Base-by-base conservation (phyloP, 2,113 vertebrate genomes). In the Eretmochelys imbricata region DNA sequence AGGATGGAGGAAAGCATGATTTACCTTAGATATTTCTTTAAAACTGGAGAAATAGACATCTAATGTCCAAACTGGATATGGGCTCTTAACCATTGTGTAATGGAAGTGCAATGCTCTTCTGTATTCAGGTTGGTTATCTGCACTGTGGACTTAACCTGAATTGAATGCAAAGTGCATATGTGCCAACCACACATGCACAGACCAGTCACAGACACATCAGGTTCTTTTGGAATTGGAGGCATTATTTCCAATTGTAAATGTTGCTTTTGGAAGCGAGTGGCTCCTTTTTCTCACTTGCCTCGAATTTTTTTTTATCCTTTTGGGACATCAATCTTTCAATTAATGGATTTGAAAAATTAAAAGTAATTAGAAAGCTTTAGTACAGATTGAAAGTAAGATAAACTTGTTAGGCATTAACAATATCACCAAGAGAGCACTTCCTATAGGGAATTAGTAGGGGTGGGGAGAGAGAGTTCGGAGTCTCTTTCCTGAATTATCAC, bases 311-410 rank as follows among this genome's bases (percentile, higher is more conserved):
- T 94, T 94, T 92, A 82, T 80, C 20, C 80, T 93, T 95, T 84
- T 72, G 80, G 91, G 76, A 49, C 50, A 79, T 95, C 89, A 87
- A 5, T 90, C 78, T 92, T 95, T 89, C 55, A 88, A 94, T 89
- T 82, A 94, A 89, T 89, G 82, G 59, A 93, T 94, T 95, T 93
- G 86, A 94, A 96, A 97, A 91, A 96, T 90, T 93, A 91, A 93
- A 96, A 95, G 62, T 85, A 89, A 93, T 96, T 97, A 94, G 72
- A 89, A 97, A 94, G 85, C 89, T 95, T 95, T 95, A 94, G 2
- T 94, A 89, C 89, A 94, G 91, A 62, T 75, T 80, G 89, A 96
- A 62, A 25, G 76, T 92, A 80, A 90, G 85, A 94, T 96, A 89
- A 93, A 92, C 89, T 88, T 94, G 35, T 87, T 96, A n/a, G 53